A percentile compares a stretch with the other conserved stretches of the same genome.
Conservation (phyloP, 2,888 invertebrate species). For the Furcula furcula region DNA sequence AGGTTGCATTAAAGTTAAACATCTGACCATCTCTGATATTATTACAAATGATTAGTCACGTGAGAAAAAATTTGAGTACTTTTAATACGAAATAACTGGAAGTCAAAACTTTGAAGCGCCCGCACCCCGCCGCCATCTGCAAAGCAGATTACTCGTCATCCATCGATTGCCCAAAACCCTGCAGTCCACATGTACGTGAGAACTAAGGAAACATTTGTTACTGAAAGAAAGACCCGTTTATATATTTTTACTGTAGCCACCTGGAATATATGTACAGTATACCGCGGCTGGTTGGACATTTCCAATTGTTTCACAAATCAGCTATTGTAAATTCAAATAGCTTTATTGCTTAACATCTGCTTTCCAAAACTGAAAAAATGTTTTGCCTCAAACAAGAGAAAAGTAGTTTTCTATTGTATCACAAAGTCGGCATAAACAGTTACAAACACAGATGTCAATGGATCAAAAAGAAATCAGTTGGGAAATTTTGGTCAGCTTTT, state of each 20-base stretch:
- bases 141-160: conserved; percentile 59
- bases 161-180: conserved; percentile 67
- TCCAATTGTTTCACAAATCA: conserved; percentile 45
- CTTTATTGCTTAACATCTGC: conserved; percentile 43
- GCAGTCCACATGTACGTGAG: conserved; percentile 73
- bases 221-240: conserved; percentile 49
- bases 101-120: conserved; percentile 55
- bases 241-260: conserved; percentile 2
- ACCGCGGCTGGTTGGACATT: conserved; percentile 27
- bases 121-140: conserved; percentile 59
- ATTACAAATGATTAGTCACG: conserved; percentile 4
- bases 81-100: conserved; percentile 55
- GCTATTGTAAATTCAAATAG: conserved; percentile 38
- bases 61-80: conserved; percentile 18
- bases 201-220: conserved; percentile 55
- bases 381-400: not conserved
- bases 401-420: conserved; percentile 1
- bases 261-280: conserved; percentile 27
- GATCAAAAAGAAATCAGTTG: no score
- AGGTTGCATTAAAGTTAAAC: no score
- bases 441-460: not conserved
- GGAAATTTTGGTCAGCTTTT: no score
- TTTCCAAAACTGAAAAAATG: conserved; percentile 21
- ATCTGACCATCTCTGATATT: not conserved
- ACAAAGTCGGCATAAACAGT: conserved; percentile 9